Base-by-base conservation (phyloP, 1,140 invertebrate species). In the Marisa cornuarietis region DNA sequence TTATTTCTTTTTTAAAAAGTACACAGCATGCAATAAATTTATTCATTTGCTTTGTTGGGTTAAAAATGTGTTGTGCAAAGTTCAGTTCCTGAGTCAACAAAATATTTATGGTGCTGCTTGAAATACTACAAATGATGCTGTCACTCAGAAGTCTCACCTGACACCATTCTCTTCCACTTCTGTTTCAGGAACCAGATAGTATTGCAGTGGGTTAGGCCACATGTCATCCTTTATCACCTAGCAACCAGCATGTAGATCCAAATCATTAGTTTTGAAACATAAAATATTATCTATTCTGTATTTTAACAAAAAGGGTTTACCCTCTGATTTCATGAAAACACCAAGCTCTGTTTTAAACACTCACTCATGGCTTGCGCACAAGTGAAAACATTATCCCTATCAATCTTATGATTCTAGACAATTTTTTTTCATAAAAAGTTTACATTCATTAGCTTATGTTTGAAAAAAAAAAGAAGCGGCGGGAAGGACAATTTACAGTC, bases 161-260 rank as follows among this genome's bases (percentile, higher is more conserved):
- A 85, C 76, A 42, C 87, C 87, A 83, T 88, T 87, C 78, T 87
- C 86, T 66, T 83, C 85, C 6, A 85, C 85, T 54, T 87, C 85
- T 77, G 84, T 85, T 22, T 85, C 85, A 87, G 93, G 94, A 83
- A 95, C 94, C 79, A 97, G 90, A 90, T 95, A 96, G 92, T 96
- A 96, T 92, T 96, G 95, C 69, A 97, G 92, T 72, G 96, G 96
- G 92, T 97, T 97, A 61, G 95, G 94, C 96, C 96, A 97, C 89
- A 97, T 93, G 87, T 97, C 96, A 90, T 97, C 96, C 91, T 97
- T 97, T 85, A 94, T 93, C 14, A 94, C 88, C 88, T 89, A 42
- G 80, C 63, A 78, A 61, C 73, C 4, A 73, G 75, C 20, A 58
- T 16, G 80, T 49, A 80, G 20, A 72, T 65, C 42, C 61, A 73